Conservation (phyloP, 2,797 vertebrate genomes). For the Propithecus perrieri region DNA sequence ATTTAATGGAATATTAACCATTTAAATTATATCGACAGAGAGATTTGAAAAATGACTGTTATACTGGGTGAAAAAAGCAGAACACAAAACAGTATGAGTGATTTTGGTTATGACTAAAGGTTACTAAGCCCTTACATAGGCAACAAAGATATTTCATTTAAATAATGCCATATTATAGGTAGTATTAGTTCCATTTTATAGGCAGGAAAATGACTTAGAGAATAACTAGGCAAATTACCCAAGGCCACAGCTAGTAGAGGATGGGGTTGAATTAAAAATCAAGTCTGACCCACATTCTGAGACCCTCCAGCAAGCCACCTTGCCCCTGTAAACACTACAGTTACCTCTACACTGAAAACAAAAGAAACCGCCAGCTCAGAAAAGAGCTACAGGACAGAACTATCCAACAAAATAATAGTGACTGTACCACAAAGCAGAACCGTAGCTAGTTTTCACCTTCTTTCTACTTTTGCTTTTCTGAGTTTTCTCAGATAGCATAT, state of each 20-base stretch:
- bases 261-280: not conserved
- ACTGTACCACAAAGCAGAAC: not conserved
- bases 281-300: not conserved
- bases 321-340: not conserved
- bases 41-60: conserved; percentile 30
- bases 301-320: not conserved
- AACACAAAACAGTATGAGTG: not conserved
- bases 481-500: not conserved
- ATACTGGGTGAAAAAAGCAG: not conserved
- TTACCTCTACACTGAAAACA: not conserved
- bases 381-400: not conserved
- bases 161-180: not conserved
- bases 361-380: not conserved
- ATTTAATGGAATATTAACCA: conserved; percentile 18
- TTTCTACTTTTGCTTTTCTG: not conserved
- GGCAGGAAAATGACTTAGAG: not conserved
- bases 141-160: not conserved
- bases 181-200: not conserved
- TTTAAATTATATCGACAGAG: not conserved
- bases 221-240: not conserved
- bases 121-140: not conserved
- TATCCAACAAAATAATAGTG: not conserved
- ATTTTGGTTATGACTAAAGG: not conserved
- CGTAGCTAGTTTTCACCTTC: not conserved
- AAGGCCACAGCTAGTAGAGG: not conserved